Conservation (phyloP, 2,113 vertebrate genomes). For the Agapornis roseicollis region DNA sequence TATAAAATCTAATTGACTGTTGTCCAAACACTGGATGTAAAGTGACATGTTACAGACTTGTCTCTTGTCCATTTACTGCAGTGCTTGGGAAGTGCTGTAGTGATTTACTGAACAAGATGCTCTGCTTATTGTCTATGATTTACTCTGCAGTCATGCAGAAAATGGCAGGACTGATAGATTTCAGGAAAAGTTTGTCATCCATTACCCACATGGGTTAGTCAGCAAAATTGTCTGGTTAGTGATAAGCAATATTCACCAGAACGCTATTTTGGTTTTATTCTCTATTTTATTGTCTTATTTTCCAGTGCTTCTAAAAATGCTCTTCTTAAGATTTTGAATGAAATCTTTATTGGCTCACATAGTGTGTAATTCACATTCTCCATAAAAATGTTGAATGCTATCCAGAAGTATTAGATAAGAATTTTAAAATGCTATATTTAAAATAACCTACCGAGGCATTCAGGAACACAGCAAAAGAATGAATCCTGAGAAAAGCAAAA, state of each 20-base stretch:
- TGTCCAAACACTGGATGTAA: constrained; percentile 28
- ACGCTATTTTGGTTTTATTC: constrained; percentile 35
- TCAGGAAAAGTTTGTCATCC: constrained; percentile 21
- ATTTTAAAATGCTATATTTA: constrained; percentile 44
- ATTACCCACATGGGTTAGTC: constrained; percentile 30
- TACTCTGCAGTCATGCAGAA: constrained; percentile 24
- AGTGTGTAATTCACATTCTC: constrained; percentile 29
- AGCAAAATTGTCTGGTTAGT: neutral
- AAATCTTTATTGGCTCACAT: constrained; percentile 50
- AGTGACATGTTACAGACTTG: constrained; percentile 10
- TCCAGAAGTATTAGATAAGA: constrained; percentile 21
- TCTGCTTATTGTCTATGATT: neutral
- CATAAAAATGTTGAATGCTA: constrained; percentile 27
- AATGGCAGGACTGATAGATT: constrained; percentile 19
- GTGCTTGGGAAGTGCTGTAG: neutral
- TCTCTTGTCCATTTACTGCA: constrained; percentile 17
- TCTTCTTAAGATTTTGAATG: constrained; percentile 54
- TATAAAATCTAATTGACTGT: constrained; percentile 45
- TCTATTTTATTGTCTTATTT: constrained; percentile 13
- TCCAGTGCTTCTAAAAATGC: neutral
- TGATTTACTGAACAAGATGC: constrained; percentile 34
- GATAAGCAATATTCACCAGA: constrained; percentile 27
- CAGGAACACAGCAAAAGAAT: neutral
- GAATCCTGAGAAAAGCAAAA: neutral
- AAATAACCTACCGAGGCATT: neutral